Evolutionary conservation across 2,888 invertebrate species (phyloP).

Genomic region (Synanthedon andrenaeformis): DNA sequence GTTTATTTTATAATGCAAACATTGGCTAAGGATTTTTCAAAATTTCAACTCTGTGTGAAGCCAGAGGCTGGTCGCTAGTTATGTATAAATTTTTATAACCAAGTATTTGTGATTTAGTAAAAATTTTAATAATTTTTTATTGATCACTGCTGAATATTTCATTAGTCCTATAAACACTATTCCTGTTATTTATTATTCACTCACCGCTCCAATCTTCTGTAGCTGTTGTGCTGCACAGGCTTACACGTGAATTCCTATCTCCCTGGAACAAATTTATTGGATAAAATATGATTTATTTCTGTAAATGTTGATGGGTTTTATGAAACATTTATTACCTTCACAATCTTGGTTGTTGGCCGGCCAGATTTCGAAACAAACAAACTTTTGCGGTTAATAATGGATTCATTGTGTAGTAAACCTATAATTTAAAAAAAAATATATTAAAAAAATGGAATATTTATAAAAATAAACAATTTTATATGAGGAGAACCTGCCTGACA

Average conservation of each 20-base stretch:
- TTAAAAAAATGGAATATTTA: constrained; percentile 7
- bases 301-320: neutral
- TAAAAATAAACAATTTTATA: constrained; percentile 6
- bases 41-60: no score
- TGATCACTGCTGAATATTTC: no score
- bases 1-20: no score
- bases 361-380: constrained; percentile 52
- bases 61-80: no score
- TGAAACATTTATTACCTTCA: constrained; percentile 32
- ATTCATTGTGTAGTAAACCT: constrained; percentile 63
- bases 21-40: no score
- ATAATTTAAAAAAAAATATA: constrained; percentile 16
- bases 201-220: constrained; percentile 51
- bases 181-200: neutral
- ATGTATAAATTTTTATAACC: no score
- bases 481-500: constrained; percentile 50
- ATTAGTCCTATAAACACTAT: no score
- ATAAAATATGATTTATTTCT: constrained; percentile 4
- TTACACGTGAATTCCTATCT: constrained; percentile 36
- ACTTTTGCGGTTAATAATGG: constrained; percentile 55
- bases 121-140: no score
- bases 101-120: no score
- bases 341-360: constrained; percentile 51
- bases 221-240: constrained; percentile 31
- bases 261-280: constrained; percentile 29